A percentile compares a stretch with the other conserved stretches of the same genome.
Conservation (phyloP, 2,113 vertebrate species). For the Puntigrus tetrazona region DNA sequence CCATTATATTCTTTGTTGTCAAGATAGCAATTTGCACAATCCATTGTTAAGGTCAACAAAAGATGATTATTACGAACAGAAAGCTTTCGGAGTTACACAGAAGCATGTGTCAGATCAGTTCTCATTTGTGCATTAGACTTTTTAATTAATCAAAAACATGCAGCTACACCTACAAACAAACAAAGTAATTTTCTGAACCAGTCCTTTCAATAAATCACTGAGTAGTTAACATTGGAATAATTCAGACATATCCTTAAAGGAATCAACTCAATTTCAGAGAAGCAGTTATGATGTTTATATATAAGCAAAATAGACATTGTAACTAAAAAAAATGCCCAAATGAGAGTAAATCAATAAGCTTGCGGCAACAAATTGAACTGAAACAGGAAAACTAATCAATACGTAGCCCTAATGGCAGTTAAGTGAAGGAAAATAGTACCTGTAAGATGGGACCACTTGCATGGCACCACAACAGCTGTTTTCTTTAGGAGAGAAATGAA, state of each 20-base stretch:
- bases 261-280: no score
- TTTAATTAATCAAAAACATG: not conserved
- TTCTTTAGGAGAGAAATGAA: constrained; percentile 11
- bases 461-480: constrained; percentile 26
- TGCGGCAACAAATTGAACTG: not conserved
- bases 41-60: constrained; percentile 39
- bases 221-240: not conserved
- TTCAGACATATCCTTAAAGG: no score
- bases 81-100: constrained; percentile 15
- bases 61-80: constrained; percentile 27
- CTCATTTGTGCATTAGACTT: not conserved
- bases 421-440: not conserved
- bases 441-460: constrained; percentile 7
- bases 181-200: not conserved
- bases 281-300: no score
- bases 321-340: not conserved
- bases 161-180: not conserved
- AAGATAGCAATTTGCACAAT: not conserved
- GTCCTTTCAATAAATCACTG: not conserved
- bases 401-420: not conserved
- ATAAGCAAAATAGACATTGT: not conserved
- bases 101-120: constrained; percentile 16
- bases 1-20: constrained; percentile 31
- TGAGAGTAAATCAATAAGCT: not conserved
- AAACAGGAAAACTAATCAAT: not conserved